Evolutionary conservation across 92 coral and sea anemone species (phyloP), one percentile per base, ranked within the genome.

Genomic region (Zoanthus solanderi): DNA sequence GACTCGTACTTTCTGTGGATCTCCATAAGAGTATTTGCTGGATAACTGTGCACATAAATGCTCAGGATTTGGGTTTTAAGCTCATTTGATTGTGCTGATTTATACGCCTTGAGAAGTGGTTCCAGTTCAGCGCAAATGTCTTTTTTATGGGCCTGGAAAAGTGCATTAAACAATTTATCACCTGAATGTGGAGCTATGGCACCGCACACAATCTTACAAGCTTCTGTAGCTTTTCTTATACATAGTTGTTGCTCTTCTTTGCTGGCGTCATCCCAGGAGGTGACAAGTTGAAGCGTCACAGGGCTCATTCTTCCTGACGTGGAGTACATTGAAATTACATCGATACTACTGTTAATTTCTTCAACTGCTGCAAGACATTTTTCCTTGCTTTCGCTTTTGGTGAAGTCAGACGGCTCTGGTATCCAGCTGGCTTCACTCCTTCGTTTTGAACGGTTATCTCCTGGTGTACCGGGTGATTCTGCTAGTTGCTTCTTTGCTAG

Each of bases 31-130:
- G 46, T 86, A 73, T 82, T 87, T 14, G 84, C 87, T 5, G 93
- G 63, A 90, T 86, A 87, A 29, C 47, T 86, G 58, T 84, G 77
- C 29, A 83, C 85, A 87, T 90, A 90, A 76, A 87, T 90, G 48
- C 90, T 90, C 34, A 90, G 78, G 53, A 81, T 90, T 31, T 90
- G 90, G 65, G 89, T 79, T 80, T 90, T 90, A 28, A 76, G 14
- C 42, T 86, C 87, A 54, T 78, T 69, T 6, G 93, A n/a, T 3
- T 79, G 80, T 29, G 93, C 93, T 66, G 60, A 18, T 57, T 71
- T 74, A 71, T 86, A 86, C 32, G 93, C 93, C 47, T 65, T 53
- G 54, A 86, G 56, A 31, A 90, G 90, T 9, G 90, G 73, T 23
- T 78, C 58, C 3, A 79, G 93, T 68, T 81, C 88, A n/a, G 37